These are phyloP conservation scores for Morone chrysops DNA, from an alignment of 2,113 vertebrate genomes.

Conservation along the genomic window DNA sequence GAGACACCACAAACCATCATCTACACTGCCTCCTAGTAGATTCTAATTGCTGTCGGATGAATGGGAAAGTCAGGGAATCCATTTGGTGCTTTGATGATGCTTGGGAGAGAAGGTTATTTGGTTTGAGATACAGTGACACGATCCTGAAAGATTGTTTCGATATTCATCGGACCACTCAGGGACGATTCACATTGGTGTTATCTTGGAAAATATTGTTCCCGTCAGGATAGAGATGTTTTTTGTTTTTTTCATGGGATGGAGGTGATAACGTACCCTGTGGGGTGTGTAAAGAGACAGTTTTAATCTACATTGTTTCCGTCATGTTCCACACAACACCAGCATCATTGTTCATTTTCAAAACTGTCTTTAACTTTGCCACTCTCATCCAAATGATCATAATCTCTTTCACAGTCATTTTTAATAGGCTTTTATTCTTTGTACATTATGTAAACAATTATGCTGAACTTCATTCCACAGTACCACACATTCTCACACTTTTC, in stretches of 20 bases:
- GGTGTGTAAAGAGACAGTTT: conserved; percentile 24
- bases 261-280: conserved; percentile 33
- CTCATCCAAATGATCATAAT: conserved; percentile 20
- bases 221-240: conserved; percentile 8
- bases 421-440: conserved; percentile 10
- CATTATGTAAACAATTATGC: conserved; percentile 17
- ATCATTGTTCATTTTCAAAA: conserved; percentile 27
- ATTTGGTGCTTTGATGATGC: conserved; percentile 54
- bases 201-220: conserved; percentile 30
- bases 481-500: conserved; percentile 19
- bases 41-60: conserved; percentile 45
- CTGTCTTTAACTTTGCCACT: conserved; percentile 19
- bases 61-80: conserved; percentile 19
- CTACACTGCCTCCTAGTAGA: conserved; percentile 7
- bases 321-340: conserved; percentile 14
- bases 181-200: conserved; percentile 47
- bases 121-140: conserved; percentile 49
- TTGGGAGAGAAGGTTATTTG: conserved; percentile 50
- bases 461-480: conserved; percentile 19
- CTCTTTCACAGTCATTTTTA: conserved; percentile 14
- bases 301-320: conserved; percentile 17
- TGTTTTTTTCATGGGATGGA: conserved; percentile 31
- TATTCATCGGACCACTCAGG: conserved; percentile 37
- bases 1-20: conserved; percentile 48
- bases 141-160: conserved; percentile 45